These are phyloP conservation scores for Cheirogaleus medius DNA, from an alignment of 2,113 vertebrate genomes.

Conservation along the genomic window DNA sequence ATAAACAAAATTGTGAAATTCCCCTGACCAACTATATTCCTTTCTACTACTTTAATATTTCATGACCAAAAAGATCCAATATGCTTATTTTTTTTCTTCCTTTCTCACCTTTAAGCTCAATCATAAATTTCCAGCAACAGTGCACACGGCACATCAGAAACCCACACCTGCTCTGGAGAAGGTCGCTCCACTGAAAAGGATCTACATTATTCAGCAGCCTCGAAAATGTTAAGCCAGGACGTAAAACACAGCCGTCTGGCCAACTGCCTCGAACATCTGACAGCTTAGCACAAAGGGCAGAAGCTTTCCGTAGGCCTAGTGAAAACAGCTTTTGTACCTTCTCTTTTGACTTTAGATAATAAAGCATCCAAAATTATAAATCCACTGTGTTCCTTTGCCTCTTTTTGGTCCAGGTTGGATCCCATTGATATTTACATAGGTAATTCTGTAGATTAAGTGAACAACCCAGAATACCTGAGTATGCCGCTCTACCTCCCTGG, in stretches of 20 bases:
- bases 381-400: neutral
- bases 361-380: slow-evolving; percentile 73
- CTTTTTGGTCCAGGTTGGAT: neutral
- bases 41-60: slow-evolving; percentile 45
- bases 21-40: neutral
- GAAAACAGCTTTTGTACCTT: slow-evolving; percentile 70
- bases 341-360: slow-evolving; percentile 76
- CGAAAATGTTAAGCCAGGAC: slow-evolving; percentile 89
- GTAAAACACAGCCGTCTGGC: slow-evolving; percentile 61
- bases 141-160: slow-evolving; percentile 90
- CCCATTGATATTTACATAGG: neutral
- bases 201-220: slow-evolving; percentile 94
- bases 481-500: neutral
- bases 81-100: slow-evolving; percentile 49
- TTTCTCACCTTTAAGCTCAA: slow-evolving; percentile 85
- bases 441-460: neutral
- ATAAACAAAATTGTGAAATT: slow-evolving; percentile 12
- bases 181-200: slow-evolving; percentile 83
- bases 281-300: slow-evolving; percentile 48
- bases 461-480: neutral
- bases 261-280: slow-evolving; percentile 21
- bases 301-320: slow-evolving; percentile 28
- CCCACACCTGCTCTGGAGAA: slow-evolving; percentile 92
- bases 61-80: neutral
- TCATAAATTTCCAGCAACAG: slow-evolving; percentile 90